Percentiles rank a stretch among this genome's conserved stretches.
Evolutionary conservation across 2,113 vertebrate genomes (phyloP).

Genomic region (Sturnira hondurensis): DNA sequence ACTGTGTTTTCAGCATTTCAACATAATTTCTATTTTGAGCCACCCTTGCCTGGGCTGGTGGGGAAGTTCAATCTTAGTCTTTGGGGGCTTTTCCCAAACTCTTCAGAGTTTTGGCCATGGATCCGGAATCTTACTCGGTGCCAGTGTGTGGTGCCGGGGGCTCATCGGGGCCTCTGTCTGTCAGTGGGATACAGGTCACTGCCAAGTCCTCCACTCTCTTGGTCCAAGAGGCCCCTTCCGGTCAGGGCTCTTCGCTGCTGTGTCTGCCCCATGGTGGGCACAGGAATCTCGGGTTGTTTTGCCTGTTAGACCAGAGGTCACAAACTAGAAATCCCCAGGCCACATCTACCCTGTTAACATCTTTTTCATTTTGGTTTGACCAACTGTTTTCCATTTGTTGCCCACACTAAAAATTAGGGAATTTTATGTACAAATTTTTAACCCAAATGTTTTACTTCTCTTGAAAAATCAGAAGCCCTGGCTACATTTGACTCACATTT

Average conservation of each 20-base stretch:
- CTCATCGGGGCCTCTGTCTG: background rate
- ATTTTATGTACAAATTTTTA: background rate
- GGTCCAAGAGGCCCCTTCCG: background rate
- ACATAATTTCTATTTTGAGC: background rate
- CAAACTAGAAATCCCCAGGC: background rate
- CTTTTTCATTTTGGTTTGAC: background rate
- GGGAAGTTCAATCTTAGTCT: background rate
- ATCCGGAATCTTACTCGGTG: background rate
- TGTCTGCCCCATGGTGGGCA: background rate
- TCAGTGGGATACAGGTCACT: background rate
- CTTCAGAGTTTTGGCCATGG: background rate
- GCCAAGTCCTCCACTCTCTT: background rate
- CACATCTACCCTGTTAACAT: background rate
- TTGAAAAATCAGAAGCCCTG: background rate
- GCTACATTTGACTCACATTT: background rate
- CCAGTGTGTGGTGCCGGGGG: accelerated
- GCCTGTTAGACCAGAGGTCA: background rate
- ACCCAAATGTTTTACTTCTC: background rate
- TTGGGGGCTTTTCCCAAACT: background rate
- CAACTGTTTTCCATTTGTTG: background rate
- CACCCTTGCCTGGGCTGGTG: background rate
- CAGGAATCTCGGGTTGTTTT: background rate
- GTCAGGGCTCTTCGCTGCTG: background rate
- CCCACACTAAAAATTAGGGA: background rate
- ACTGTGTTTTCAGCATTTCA: background rate